Conservation (phyloP, 2,888 invertebrate genomes). For the Phorcus lineatus region DNA sequence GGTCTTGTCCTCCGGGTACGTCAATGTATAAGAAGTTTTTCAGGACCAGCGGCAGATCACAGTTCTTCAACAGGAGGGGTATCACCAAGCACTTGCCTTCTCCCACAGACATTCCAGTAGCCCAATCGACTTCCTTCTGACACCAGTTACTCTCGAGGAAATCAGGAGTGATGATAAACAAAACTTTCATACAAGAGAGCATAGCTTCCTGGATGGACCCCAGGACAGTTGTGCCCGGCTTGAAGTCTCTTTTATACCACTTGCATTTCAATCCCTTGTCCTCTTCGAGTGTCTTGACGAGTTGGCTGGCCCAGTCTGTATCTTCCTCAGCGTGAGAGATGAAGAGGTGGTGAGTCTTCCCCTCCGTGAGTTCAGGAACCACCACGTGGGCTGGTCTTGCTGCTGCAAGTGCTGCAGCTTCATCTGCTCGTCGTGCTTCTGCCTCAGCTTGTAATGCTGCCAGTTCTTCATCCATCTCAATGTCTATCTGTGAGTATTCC, state of each 20-base stretch:
- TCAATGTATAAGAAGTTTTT: background rate
- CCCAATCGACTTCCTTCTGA: background rate
- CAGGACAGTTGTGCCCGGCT: background rate
- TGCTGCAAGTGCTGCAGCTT: too few relatives aligned
- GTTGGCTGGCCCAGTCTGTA: background rate
- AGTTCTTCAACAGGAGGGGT: background rate
- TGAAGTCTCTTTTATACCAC: background rate
- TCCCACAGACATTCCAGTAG: background rate
- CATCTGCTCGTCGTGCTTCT: too few relatives aligned
- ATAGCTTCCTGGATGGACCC: background rate
- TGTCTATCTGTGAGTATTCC: too few relatives aligned
- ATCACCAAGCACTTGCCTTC: background rate
- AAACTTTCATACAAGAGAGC: background rate
- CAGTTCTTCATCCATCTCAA: too few relatives aligned
- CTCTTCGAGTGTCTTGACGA: background rate
- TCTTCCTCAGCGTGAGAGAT: background rate
- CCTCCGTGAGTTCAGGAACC: background rate
- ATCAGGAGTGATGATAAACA: background rate
- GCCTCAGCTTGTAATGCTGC: too few relatives aligned
- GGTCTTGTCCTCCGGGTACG: background rate
- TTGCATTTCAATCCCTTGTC: background rate
- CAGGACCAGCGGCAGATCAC: background rate
- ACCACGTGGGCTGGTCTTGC: background rate
- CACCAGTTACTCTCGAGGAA: background rate
- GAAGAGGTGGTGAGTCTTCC: background rate